Evolutionary conservation across 2,888 invertebrate genomes (phyloP).

Genomic region (Melipona beecheii): DNA sequence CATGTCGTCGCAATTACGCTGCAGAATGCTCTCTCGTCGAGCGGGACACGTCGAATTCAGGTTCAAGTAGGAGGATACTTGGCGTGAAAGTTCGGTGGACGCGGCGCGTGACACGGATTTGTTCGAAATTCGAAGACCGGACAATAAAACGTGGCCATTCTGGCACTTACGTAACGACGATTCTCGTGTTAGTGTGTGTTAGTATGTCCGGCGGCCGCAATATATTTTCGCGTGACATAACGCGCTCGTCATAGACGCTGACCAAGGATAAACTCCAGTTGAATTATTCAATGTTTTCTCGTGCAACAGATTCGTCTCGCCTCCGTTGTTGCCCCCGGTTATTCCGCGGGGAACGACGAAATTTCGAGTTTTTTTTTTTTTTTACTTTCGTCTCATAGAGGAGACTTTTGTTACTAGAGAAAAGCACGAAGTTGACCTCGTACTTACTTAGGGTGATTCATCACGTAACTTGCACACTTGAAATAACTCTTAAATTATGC

Average conservation of each 20-base stretch:
- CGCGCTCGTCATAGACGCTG: constrained; percentile 66
- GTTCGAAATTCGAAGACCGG: constrained; percentile 39
- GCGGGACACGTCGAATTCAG: background rate
- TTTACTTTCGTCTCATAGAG: background rate
- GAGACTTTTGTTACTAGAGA: background rate
- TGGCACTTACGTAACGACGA: constrained; percentile 65
- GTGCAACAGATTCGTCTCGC: constrained; percentile 61
- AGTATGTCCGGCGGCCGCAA: constrained; percentile 66
- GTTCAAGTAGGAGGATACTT: background rate
- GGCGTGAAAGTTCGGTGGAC: constrained; percentile 28
- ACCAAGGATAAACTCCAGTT: constrained; percentile 77
- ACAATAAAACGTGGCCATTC: constrained; percentile 31
- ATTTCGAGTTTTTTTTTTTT: background rate
- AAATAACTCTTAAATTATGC: no score
- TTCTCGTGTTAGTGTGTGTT: constrained; percentile 74
- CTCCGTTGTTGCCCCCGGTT: constrained; percentile 32
- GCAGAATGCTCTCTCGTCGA: background rate
- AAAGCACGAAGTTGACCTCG: background rate
- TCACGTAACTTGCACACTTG: no score
- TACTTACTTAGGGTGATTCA: background rate
- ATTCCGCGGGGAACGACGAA: background rate
- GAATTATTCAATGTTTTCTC: constrained; percentile 78
- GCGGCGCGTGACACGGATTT: constrained; percentile 22
- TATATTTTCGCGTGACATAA: constrained; percentile 71
- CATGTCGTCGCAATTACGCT: background rate